Base-by-base conservation (phyloP, 2,888 invertebrate genomes). In the Petrolisthes manimaculis region DNA sequence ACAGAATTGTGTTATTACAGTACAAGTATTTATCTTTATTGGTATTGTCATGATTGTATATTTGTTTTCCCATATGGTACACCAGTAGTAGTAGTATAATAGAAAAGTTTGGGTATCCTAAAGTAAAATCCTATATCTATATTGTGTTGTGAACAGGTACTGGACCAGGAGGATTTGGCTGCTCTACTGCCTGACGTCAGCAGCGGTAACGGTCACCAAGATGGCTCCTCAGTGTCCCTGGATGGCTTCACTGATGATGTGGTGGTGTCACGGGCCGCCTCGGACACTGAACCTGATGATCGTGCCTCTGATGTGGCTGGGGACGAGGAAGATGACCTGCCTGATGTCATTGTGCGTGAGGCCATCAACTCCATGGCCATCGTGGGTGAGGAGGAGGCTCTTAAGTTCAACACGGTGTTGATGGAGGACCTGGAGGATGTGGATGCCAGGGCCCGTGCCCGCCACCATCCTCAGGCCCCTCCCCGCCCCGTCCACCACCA, bases 81-180 rank as follows among this genome's bases (percentile, higher is more conserved):
- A 37, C 37, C 37, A 37, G 37, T 37, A 37, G 37, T 37, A 37
- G 0, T 37, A 37, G 0, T 37, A 37, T 37, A 1, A 37, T 37
- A 37, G 37, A 37, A n/a, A n/a, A n/a, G 14, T 75, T 9, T 9
- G 9, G 9, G 9, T 75, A n/a, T 75, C 53, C 53, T 21, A n/a
- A 14, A 54, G 4, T 53, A 53, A 18, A 14, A 4, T 2, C 21
- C 5, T 12, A 14, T 37, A 37, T 37, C 5, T 12, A 14, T 37
- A 37, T 37, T 37, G 37, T 83, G 55, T 79, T 5, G 37, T 88
- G 78, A 14, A 51, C 93, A 95, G 94, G 96, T 96, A 92, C 96
- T 96, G 92, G 95, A 96, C 92, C 96, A 96, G 93, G 96, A 96
- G 92, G 96, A 96, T 93, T 93, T 96, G 92, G 96, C 96, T 91